These are phyloP conservation scores for Lasioglossum baleicum DNA, from an alignment of 1,140 invertebrate species.

Conservation along the genomic window DNA sequence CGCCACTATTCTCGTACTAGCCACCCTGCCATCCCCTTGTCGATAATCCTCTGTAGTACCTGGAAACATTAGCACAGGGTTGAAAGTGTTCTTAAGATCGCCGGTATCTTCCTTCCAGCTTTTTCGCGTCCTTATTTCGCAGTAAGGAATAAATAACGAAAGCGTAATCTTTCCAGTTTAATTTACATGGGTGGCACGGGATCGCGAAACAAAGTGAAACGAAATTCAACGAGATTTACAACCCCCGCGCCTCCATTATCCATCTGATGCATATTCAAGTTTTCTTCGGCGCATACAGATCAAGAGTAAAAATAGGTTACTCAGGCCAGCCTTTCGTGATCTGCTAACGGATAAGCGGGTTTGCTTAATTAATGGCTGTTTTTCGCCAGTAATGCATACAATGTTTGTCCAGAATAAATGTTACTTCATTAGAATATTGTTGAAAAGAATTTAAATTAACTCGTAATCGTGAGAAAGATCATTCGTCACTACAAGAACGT, in stretches of 20 bases:
- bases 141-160: neutral
- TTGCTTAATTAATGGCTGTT: slow-evolving; percentile 28
- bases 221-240: slow-evolving; percentile 34
- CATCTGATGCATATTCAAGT: slow-evolving; percentile 37
- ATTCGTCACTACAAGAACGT: too few species aligned
- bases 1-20: slow-evolving; percentile 29
- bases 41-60: slow-evolving; percentile 12
- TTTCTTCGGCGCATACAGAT: slow-evolving; percentile 21
- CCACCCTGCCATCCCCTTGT: neutral
- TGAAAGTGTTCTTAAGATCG: neutral
- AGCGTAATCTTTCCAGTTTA: neutral
- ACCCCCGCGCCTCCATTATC: slow-evolving; percentile 20
- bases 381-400: slow-evolving; percentile 2
- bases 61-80: neutral
- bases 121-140: neutral
- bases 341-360: slow-evolving; percentile 10
- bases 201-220: slow-evolving; percentile 19
- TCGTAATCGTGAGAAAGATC: too few species aligned
- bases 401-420: neutral
- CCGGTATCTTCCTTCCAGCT: neutral
- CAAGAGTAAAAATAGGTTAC: slow-evolving; percentile 36
- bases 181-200: neutral
- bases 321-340: slow-evolving; percentile 1
- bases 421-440: neutral
- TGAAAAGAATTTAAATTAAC: too few species aligned